A percentile compares a stretch with the other conserved stretches of the same genome.
Evolutionary conservation across 1,140 invertebrate genomes (phyloP).

Genomic region (Drosophila funebris): DNA sequence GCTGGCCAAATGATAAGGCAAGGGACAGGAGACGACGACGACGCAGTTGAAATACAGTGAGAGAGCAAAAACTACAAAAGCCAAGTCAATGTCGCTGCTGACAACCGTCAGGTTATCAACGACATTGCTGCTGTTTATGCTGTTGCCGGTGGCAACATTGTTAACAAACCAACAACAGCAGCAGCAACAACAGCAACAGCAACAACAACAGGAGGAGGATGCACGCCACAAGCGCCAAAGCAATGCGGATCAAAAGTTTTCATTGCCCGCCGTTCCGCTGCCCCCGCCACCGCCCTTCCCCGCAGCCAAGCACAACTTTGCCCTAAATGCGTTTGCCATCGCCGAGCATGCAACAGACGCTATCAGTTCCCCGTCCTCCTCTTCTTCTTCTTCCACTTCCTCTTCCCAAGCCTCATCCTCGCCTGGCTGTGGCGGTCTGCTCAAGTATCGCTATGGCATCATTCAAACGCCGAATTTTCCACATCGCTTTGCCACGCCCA

Average conservation of each 20-base stretch:
- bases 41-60: slow-evolving; percentile 16
- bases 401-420: slow-evolving; percentile 19
- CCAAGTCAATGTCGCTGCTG: slow-evolving; percentile 65
- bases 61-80: slow-evolving; percentile 32
- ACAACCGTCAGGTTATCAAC: slow-evolving; percentile 44
- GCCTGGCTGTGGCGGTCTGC: slow-evolving; percentile 86
- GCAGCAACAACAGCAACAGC: slow-evolving; percentile 18
- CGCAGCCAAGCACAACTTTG: slow-evolving; percentile 63
- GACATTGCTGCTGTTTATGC: slow-evolving; percentile 49
- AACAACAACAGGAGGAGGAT: slow-evolving; percentile 12
- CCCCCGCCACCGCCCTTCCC: slow-evolving; percentile 74
- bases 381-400: slow-evolving; percentile 1
- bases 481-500: slow-evolving; percentile 89
- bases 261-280: slow-evolving; percentile 70
- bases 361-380: slow-evolving; percentile 8
- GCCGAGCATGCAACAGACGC: slow-evolving; percentile 29
- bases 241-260: slow-evolving; percentile 66
- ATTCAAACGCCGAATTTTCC: slow-evolving; percentile 94
- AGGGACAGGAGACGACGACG: slow-evolving; percentile 13
- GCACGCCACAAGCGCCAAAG: slow-evolving; percentile 23
- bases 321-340: slow-evolving; percentile 60
- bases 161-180: slow-evolving; percentile 32
- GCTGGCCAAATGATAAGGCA: slow-evolving; percentile 56
- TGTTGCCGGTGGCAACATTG: slow-evolving; percentile 40
- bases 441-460: slow-evolving; percentile 87